Evolutionary conservation across 2,113 vertebrate species (phyloP), one percentile per base, ranked within the genome.

Genomic region (Cottus gobio): DNA sequence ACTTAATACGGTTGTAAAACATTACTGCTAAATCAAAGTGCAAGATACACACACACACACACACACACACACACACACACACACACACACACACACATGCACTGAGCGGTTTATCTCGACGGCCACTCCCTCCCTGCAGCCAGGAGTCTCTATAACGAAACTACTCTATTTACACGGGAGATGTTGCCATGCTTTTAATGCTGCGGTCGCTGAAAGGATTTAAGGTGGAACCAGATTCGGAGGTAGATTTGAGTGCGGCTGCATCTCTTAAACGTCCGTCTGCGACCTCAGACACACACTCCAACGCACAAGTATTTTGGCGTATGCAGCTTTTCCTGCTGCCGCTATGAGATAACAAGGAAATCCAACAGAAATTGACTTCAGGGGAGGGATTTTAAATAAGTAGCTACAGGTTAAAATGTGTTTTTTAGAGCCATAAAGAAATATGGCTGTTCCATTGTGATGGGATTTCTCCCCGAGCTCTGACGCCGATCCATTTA

Each of bases 21-120:
- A 68, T 83, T 71, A 83, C 87, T 87, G 66, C 62, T 75, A 73
- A 88, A 87, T 85, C 86, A 89, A 85, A 90, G 81, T 83, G 73
- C 80, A 89, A 83, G 72, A 86, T 50, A 13, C 3, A 60, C 52
- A 83, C 61, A 69, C 26, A 71, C 24, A 13, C 15, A 46, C 16
- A 48, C 44, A 20, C 18, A 6, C 52, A 83, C 57, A 66, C 26
- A 68, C 52, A 26, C 13, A 46, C 15, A 48, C 44, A 20, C 18
- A 37, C 36, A 37, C 36, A 37, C 5, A 37, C 7, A 10, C 36
- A 37, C 36, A 37, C 4, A 37, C 3, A 12, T 4, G 5, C 31
- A 11, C 18, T n/a, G 72, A 79, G 22, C 16, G 52, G 46, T 80
- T 86, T 85, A 83, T 84, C 79, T 87, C 74, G 71, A 78, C 50